Percentiles rank a stretch among this genome's conserved stretches.
Evolutionary conservation across 1,140 invertebrate species (phyloP).

Genomic region (Drosophila pruinosa): DNA sequence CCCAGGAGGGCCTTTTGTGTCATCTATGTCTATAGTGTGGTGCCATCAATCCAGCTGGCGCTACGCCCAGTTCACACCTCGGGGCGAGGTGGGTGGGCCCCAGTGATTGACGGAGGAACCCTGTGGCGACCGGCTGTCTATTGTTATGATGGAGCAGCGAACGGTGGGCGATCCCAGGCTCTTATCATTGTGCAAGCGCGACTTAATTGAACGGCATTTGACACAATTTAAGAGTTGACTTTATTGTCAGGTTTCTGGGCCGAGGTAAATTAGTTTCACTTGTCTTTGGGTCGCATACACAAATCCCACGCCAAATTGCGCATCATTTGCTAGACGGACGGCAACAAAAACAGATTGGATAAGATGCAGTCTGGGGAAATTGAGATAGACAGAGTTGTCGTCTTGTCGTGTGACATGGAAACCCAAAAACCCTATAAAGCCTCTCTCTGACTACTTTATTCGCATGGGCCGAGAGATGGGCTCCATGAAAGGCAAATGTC

Average conservation of each 20-base stretch:
- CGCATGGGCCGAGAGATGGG: conserved; percentile 17
- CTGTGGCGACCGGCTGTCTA: not conserved
- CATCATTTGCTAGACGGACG: conserved; percentile 51
- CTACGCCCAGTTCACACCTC: conserved; percentile 27
- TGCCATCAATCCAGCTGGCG: conserved; percentile 27
- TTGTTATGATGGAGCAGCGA: conserved; percentile 37
- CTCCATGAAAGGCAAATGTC: conserved; percentile 57
- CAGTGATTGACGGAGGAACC: not conserved
- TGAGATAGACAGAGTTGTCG: conserved; percentile 30
- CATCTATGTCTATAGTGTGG: not conserved
- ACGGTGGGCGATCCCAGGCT: conserved; percentile 22
- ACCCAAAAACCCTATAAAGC: conserved; percentile 53
- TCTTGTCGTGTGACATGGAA: conserved; percentile 64
- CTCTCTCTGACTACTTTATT: conserved; percentile 39
- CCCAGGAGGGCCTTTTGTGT: not conserved
- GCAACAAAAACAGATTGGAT: conserved; percentile 1
- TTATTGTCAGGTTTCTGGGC: conserved; percentile 29
- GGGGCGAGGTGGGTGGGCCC: not conserved
- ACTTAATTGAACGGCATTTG: conserved; percentile 77
- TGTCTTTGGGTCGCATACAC: conserved; percentile 34
- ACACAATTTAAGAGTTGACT: conserved; percentile 66
- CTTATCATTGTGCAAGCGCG: conserved; percentile 71
- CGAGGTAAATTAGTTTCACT: conserved; percentile 70
- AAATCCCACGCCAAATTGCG: conserved; percentile 59
- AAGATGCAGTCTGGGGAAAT: conserved; percentile 18